Evolutionary conservation across 1,140 invertebrate species (phyloP), one percentile per base, ranked within the genome.

Genomic region (Stratiolaelaps scimitus): DNA sequence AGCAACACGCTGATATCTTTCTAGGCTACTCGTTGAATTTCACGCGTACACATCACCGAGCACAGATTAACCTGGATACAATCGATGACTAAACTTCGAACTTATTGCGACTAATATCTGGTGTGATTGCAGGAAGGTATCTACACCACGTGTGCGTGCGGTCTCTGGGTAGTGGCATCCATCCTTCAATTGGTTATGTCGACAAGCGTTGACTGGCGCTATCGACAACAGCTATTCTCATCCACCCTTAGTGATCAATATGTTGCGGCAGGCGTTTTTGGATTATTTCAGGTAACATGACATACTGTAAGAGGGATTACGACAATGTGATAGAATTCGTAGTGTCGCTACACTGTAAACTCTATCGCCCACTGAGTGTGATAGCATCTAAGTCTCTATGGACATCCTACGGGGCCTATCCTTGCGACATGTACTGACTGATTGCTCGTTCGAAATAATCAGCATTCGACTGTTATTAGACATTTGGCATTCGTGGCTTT

Each of bases 251-350:
- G 15, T 17, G 34, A 60, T 23, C 53, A 60, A 26, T 60, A 60
- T 23, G 20, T 60, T 34, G 53, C 23, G 13, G 53, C 53, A 15
- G 53, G 53, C 23, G 23, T 60, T 15, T 60, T 60, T 34, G 53
- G 53, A 29, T 13, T 60, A n/a, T 60, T 60, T 26, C 53, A 60
- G 23, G 53, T 60, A 34, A 60, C 13, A 29, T n/a, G n/a, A n/a
- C n/a, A n/a, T n/a, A n/a, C n/a, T n/a, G n/a, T n/a, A n/a, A n/a
- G n/a, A n/a, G n/a, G n/a, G n/a, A n/a, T n/a, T n/a, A n/a, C n/a
- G n/a, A n/a, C n/a, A n/a, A n/a, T n/a, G n/a, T n/a, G n/a, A n/a
- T n/a, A n/a, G n/a, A n/a, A n/a, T n/a, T n/a, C n/a, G n/a, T n/a
- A n/a, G n/a, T n/a, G n/a, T n/a, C n/a, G n/a, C n/a, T n/a, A n/a